A percentile compares a stretch with the other conserved stretches of the same genome.
These are phyloP conservation scores for Gadopsis bispinosus DNA, from an alignment of 2,797 vertebrate species.

Conservation along the genomic window DNA sequence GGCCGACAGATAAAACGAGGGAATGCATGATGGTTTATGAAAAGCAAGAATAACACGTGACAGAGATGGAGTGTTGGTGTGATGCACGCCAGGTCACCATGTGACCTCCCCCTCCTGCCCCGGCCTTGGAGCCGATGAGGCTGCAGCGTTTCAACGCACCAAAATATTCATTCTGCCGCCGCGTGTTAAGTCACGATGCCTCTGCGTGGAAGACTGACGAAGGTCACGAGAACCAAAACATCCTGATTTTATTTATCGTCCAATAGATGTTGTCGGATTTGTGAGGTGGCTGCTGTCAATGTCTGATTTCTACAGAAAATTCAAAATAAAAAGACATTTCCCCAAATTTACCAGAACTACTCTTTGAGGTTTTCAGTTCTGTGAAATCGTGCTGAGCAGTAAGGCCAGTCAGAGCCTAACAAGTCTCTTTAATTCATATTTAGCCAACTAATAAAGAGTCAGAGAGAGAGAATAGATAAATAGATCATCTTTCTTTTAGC, in stretches of 20 bases:
- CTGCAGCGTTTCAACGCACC: slow-evolving; percentile 4
- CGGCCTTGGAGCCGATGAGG: slow-evolving; percentile 7
- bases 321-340: fast-evolving
- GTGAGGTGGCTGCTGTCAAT: not conserved
- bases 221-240: slow-evolving; percentile 32
- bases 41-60: not conserved
- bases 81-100: not conserved
- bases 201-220: slow-evolving; percentile 7
- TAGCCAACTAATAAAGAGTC: no score
- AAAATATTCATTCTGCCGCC: slow-evolving; percentile 27
- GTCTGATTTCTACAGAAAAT: not conserved
- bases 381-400: not conserved
- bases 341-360: not conserved
- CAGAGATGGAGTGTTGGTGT: not conserved
- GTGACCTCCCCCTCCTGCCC: slow-evolving; percentile 12
- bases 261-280: slow-evolving; percentile 24
- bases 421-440: no score
- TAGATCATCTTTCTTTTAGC: no score
- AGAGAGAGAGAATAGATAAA: no score
- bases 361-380: not conserved
- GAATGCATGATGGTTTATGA: slow-evolving; percentile 21
- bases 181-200: slow-evolving; percentile 30
- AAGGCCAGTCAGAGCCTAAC: no score
- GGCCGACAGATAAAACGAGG: not conserved
- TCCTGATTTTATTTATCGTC: slow-evolving; percentile 8